Evolutionary conservation across 2,888 invertebrate species (phyloP).

Genomic region (Dione juno): DNA sequence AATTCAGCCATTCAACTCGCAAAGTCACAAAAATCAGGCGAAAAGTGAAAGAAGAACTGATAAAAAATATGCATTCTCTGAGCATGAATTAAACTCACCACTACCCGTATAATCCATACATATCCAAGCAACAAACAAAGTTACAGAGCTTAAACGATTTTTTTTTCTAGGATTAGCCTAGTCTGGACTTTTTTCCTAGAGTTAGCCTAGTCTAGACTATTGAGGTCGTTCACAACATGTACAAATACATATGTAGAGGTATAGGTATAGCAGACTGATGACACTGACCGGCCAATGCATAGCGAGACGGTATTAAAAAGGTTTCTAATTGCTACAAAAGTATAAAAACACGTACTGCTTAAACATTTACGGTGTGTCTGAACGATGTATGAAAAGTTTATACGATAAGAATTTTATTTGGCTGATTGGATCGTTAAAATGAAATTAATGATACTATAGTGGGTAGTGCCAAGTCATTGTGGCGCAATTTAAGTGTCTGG

Average conservation of each 20-base stretch:
- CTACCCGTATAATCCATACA: too few species aligned
- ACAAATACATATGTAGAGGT: background rate
- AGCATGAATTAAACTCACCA: too few species aligned
- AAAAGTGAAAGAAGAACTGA: too few species aligned
- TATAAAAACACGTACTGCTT: conserved; percentile 4
- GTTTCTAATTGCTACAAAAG: conserved; percentile 18
- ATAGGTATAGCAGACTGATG: background rate
- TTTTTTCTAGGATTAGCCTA: background rate
- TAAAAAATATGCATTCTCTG: too few species aligned
- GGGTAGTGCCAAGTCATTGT: conserved; percentile 6
- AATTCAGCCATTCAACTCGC: too few species aligned
- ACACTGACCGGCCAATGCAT: conserved; percentile 12
- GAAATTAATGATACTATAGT: background rate
- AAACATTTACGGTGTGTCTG: conserved; percentile 1
- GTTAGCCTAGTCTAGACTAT: conserved; percentile 7
- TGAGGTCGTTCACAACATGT: background rate
- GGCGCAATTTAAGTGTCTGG: background rate
- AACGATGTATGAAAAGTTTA: background rate
- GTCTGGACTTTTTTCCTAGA: background rate
- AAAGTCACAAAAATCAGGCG: too few species aligned
- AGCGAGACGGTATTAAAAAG: conserved; percentile 8
- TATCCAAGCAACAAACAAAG: too few species aligned
- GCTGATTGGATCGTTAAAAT: conserved; percentile 7
- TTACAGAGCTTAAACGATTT: background rate
- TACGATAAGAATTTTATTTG: conserved; percentile 8